Percentiles rank a stretch among this genome's conserved stretches.
phyloP scores from a whole-genome alignment of 2,888 invertebrate genomes.

The Vesta saturnalis region DNA sequence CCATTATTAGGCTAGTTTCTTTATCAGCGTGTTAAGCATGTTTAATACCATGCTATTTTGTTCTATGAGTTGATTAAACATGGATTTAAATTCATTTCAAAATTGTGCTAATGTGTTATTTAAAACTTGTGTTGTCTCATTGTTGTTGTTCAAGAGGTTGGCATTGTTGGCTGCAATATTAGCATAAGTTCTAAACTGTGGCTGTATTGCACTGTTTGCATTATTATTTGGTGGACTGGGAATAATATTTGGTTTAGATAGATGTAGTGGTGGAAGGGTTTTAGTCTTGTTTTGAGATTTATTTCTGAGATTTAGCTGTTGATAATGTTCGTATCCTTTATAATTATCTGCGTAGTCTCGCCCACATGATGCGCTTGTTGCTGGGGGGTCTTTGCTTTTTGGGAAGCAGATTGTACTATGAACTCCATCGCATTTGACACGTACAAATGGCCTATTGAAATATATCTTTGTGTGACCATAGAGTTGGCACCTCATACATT shows the following conservation, averaged over 20 bases:
- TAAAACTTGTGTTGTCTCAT: background rate
- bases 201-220: background rate
- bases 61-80: background rate
- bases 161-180: background rate
- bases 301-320: too few relatives aligned
- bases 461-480: too few relatives aligned
- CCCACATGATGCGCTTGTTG: too few relatives aligned
- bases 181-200: background rate
- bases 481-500: too few relatives aligned
- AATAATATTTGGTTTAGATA: background rate
- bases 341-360: too few relatives aligned
- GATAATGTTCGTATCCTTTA: too few relatives aligned
- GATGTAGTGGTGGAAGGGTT: too few relatives aligned
- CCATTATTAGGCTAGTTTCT: background rate
- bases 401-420: too few relatives aligned
- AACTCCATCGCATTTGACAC: too few relatives aligned
- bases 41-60: background rate
- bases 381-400: too few relatives aligned
- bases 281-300: too few relatives aligned
- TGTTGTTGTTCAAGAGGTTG: background rate
- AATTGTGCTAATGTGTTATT: background rate
- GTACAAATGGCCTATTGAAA: too few relatives aligned
- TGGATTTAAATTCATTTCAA: background rate
- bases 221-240: background rate
- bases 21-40: background rate